Evolutionary conservation across 2,113 vertebrate species (phyloP), one percentile per base, ranked within the genome.

Genomic region (Hipposideros armiger): DNA sequence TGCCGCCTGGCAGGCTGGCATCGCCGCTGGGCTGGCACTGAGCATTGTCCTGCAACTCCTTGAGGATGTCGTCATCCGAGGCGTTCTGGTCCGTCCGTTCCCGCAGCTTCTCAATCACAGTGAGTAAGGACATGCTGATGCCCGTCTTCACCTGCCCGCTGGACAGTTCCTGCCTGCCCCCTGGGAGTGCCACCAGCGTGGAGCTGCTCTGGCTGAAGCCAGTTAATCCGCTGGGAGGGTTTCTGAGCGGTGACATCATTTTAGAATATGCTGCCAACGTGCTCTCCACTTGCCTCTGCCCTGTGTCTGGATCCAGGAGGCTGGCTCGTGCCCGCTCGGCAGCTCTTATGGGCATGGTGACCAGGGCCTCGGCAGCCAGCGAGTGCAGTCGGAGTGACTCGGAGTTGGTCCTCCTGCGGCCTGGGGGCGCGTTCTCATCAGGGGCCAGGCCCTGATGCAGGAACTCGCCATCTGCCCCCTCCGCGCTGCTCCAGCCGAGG

Each of bases 81-180:
- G 99, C 98, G 0, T 99, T 99, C 97, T 99, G 99, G 97, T 99
- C 99, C 0, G 99, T 99, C 97, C 99, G 99, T 96, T 99, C 99
- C 76, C 99, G 97, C 70, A 99, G 98, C 26, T 99, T 99, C 77
- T 99, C 99, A 15, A 99, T 99, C 76, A 99, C 99, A 0, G 99
- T 99, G 66, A 99, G 99, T 20, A 99, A 98, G 0, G 99, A 99
- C 98, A 99, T 98, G 92, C 99, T 99, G 97, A 99, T 99, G 95
- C 99, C 99, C 22, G 99, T 99, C 98, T 99, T 99, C 8, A 99
- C 98, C 0, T 99, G 99, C 2, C 99, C 98, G 56, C 99, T 99
- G 0, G 98, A 98, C 45, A 99, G 96, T 28, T 98, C 99, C 3
- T 98, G 98, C 87, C 97, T 97, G 17, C 98, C 98, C 87, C 98